A percentile compares a stretch with the other conserved stretches of the same genome.
Conservation (phyloP, 2,888 invertebrate species). For the Nycteola revayana region DNA sequence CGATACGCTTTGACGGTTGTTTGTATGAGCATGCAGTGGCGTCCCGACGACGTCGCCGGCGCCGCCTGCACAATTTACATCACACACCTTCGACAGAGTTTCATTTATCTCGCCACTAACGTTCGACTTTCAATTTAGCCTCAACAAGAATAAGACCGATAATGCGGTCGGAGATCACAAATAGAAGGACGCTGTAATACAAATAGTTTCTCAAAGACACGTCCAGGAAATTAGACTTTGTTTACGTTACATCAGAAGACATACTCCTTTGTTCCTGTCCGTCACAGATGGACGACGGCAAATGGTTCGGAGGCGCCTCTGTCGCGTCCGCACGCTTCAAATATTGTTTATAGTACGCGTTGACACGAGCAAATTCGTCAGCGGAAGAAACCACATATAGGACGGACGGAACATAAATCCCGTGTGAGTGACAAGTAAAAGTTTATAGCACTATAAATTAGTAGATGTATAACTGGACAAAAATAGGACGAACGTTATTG, state of each 20-base stretch:
- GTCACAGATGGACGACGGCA: slow-evolving; percentile 63
- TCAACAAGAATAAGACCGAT: slow-evolving; percentile 23
- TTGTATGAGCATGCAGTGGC: slow-evolving; percentile 65
- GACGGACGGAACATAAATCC: slow-evolving; percentile 72
- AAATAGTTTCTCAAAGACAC: slow-evolving; percentile 45
- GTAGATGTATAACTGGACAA: slow-evolving; percentile 64
- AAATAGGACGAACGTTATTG: slow-evolving; percentile 66
- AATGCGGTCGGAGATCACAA: slow-evolving; percentile 15
- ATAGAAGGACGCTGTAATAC: slow-evolving; percentile 14
- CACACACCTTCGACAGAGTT: slow-evolving; percentile 40
- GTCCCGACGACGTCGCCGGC: slow-evolving; percentile 72
- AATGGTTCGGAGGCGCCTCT: slow-evolving; percentile 61
- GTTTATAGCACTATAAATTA: slow-evolving; percentile 78
- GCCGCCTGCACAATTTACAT: slow-evolving; percentile 72
- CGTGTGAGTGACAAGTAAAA: slow-evolving; percentile 77
- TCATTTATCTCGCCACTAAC: slow-evolving; percentile 29
- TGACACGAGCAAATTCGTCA: slow-evolving; percentile 77
- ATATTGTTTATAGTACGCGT: slow-evolving; percentile 55
- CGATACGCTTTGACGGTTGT: slow-evolving; percentile 69
- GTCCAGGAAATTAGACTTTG: slow-evolving; percentile 76
- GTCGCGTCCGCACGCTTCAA: slow-evolving; percentile 56
- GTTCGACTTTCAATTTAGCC: slow-evolving; percentile 30
- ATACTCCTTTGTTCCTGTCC: slow-evolving; percentile 64
- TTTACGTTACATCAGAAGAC: slow-evolving; percentile 69
- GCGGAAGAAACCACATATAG: slow-evolving; percentile 78